These are phyloP conservation scores for Ephialtes manifestator DNA, from an alignment of 2,888 invertebrate species.

Conservation along the genomic window DNA sequence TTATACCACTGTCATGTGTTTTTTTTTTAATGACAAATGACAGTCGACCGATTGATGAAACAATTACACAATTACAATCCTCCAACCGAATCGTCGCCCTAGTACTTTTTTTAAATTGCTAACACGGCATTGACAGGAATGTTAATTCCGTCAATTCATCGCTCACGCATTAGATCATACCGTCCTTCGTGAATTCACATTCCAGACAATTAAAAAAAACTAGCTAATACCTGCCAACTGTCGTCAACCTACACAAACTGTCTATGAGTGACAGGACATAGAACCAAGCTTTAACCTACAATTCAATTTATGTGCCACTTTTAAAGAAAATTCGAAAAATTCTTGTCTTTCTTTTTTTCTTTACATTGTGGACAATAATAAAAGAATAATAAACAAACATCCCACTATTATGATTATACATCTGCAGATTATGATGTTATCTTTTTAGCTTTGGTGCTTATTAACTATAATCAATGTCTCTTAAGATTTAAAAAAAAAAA, in stretches of 20 bases:
- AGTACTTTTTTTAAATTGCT: neutral
- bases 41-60: conserved; percentile 33
- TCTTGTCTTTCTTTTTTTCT: neutral
- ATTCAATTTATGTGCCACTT: neutral
- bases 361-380: neutral
- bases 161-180: conserved; percentile 12
- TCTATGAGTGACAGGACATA: conserved; percentile 10
- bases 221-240: neutral
- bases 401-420: neutral
- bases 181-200: conserved; percentile 5
- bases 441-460: neutral
- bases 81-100: neutral
- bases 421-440: neutral
- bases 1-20: conserved; percentile 41
- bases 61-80: neutral
- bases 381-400: neutral
- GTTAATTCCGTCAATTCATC: conserved; percentile 33
- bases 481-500: neutral
- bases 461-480: neutral
- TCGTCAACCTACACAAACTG: neutral
- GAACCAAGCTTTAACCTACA: neutral
- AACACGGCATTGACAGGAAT: conserved; percentile 34
- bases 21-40: conserved; percentile 18
- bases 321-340: neutral
- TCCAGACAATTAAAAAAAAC: neutral